Percentiles rank a stretch among this genome's conserved stretches.
phyloP scores from a whole-genome alignment of 2,113 vertebrate genomes.

The Balaeniceps rex region DNA sequence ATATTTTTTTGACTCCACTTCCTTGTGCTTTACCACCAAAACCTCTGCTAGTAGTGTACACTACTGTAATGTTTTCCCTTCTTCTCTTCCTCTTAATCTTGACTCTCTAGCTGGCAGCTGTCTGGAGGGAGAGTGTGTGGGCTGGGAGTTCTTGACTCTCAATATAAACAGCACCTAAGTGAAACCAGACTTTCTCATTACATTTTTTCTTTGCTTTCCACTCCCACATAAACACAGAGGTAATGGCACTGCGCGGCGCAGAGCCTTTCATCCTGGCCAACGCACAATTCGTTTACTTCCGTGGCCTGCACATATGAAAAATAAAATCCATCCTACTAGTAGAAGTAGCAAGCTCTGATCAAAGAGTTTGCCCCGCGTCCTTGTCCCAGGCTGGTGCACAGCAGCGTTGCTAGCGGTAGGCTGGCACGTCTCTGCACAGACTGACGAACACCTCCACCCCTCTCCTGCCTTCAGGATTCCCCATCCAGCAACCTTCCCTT shows the following conservation, averaged over 20 bases:
- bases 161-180: slow-evolving; percentile 22
- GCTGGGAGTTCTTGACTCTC: not conserved
- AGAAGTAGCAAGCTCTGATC: not conserved
- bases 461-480: not conserved
- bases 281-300: not conserved
- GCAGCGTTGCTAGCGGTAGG: accelerated
- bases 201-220: not conserved
- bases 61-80: slow-evolving; percentile 6
- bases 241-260: not conserved
- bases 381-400: accelerated
- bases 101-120: not conserved
- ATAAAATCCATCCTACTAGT: not conserved
- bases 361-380: not conserved
- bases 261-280: not conserved
- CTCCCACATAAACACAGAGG: not conserved
- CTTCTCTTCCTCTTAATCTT: not conserved
- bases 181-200: slow-evolving; percentile 34
- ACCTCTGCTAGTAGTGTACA: not conserved
- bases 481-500: not conserved
- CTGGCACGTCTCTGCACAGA: not conserved
- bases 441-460: not conserved
- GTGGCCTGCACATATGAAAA: not conserved
- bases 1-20: not conserved
- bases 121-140: not conserved
- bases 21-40: not conserved